Percentiles rank a stretch among this genome's conserved stretches.
These are phyloP conservation scores for Stomatorhinus ivindoensis DNA, from an alignment of 2,113 vertebrate species.

Conservation along the genomic window DNA sequence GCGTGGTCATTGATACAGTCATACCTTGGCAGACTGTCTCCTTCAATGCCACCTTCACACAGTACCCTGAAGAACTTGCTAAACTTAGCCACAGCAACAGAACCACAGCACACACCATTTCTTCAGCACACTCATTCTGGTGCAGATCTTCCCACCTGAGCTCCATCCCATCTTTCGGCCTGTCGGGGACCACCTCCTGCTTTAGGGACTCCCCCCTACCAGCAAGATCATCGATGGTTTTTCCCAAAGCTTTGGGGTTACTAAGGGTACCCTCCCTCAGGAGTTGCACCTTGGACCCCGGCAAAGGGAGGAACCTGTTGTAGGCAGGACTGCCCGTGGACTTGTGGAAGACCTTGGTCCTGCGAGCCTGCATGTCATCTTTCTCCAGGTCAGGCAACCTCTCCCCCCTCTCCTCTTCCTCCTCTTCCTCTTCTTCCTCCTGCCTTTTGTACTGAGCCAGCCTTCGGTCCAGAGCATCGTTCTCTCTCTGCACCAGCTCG, in stretches of 20 bases:
- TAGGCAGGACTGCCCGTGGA: neutral
- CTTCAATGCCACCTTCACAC: neutral
- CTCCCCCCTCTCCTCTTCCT: constrained; percentile 44
- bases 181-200: neutral
- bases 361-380: constrained; percentile 70
- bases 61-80: neutral
- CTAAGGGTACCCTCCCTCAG: neutral
- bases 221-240: too few relatives aligned
- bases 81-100: constrained; percentile 3
- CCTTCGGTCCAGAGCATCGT: constrained; percentile 43
- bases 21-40: neutral
- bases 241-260: neutral
- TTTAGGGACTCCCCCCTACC: neutral
- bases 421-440: constrained; percentile 48
- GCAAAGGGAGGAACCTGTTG: constrained; percentile 29
- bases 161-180: neutral
- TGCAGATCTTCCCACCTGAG: constrained; percentile 5
- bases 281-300: constrained; percentile 12
- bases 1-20: neutral
- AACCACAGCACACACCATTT: neutral
- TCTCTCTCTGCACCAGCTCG: constrained; percentile 15
- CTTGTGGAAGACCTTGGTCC: constrained; percentile 54
- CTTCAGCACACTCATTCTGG: neutral
- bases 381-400: constrained; percentile 58
- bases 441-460: constrained; percentile 46